Percentiles rank a stretch among this genome's conserved stretches.
Evolutionary conservation across 2,888 invertebrate species (phyloP).

Genomic region (Agrochola litura): DNA sequence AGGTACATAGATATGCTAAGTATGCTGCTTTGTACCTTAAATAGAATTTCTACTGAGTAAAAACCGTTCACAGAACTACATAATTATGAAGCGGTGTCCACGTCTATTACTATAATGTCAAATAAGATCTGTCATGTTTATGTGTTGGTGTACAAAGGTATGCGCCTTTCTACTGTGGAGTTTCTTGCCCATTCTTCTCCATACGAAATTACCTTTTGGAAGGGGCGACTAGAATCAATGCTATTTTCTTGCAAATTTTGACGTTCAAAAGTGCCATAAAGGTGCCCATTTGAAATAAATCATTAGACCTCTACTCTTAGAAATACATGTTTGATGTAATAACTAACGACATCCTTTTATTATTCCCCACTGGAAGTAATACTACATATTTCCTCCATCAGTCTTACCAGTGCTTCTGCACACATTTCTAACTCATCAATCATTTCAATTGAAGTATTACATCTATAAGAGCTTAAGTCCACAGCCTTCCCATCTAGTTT

Average conservation of each 20-base stretch:
- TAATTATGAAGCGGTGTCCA: neutral
- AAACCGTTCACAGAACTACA: too few relatives aligned
- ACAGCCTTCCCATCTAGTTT: neutral
- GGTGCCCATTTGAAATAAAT: too few relatives aligned
- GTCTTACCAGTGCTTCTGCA: neutral
- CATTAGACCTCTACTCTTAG: neutral
- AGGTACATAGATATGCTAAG: neutral
- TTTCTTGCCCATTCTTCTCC: too few relatives aligned
- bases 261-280: too few relatives aligned
- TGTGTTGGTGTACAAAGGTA: neutral
- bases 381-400: neutral
- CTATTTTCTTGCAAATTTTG: too few relatives aligned
- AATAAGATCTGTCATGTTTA: neutral
- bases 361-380: neutral
- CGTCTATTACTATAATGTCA: neutral
- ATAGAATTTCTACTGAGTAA: neutral
- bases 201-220: too few relatives aligned
- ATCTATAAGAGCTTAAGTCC: slow-evolving; percentile 1
- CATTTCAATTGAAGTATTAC: slow-evolving; percentile 2
- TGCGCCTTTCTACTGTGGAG: neutral
- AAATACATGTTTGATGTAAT: too few relatives aligned
- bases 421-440: slow-evolving; percentile 23
- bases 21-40: neutral
- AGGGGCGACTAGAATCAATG: too few relatives aligned
- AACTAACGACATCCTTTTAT: neutral